Conservation (phyloP, 2,113 vertebrate species). For the Bombycilla garrulus region DNA sequence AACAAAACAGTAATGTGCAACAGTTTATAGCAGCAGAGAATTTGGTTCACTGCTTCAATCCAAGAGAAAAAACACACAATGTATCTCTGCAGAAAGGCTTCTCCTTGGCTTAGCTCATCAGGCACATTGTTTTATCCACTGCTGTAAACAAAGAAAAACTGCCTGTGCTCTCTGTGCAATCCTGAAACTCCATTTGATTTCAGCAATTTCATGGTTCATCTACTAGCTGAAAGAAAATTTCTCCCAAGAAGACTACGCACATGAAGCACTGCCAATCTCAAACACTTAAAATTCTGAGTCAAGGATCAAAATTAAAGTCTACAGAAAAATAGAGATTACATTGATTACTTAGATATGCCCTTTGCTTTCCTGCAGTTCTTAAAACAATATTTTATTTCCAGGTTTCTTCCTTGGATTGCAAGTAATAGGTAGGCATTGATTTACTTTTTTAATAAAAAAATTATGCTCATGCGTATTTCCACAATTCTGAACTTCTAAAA, state of each 20-base stretch:
- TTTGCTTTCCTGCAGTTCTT: neutral
- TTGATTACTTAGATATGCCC: neutral
- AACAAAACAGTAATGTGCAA: conserved; percentile 1
- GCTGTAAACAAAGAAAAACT: conserved; percentile 55
- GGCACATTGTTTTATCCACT: conserved; percentile 13
- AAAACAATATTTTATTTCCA: neutral
- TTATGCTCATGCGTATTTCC: neutral
- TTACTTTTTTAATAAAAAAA: neutral
- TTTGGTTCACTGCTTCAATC: conserved; percentile 1
- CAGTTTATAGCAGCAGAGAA: conserved; percentile 3
- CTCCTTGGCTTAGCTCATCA: conserved; percentile 27
- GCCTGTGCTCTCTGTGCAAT: neutral
- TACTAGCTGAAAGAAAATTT: conserved; percentile 28
- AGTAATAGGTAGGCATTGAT: neutral
- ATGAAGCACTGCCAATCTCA: neutral
- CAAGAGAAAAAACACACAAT: neutral
- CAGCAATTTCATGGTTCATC: conserved; percentile 61
- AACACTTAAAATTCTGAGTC: neutral
- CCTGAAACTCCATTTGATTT: conserved; percentile 53
- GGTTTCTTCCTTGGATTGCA: neutral
- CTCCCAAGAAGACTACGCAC: neutral
- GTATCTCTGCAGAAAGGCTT: neutral
- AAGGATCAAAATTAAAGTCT: neutral
- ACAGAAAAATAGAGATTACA: neutral
- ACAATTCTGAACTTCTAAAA: neutral